Percentiles rank a stretch among this genome's conserved stretches.
phyloP scores from a whole-genome alignment of 2,888 invertebrate species.

The Sarcophaga subvicina region DNA sequence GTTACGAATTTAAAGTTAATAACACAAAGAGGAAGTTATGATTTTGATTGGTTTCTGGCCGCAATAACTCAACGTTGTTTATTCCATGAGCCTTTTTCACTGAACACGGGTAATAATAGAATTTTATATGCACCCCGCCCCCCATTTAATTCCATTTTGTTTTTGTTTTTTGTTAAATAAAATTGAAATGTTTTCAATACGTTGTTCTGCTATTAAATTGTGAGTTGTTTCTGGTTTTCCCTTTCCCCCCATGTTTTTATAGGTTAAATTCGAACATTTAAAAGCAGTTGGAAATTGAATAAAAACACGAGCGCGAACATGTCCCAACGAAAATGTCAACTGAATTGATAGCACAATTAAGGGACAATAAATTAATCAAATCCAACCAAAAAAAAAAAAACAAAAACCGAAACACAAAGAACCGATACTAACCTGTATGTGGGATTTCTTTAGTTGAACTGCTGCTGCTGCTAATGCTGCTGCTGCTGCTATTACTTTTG shows the following conservation, averaged over 20 bases:
- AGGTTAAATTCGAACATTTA: slow-evolving; percentile 8
- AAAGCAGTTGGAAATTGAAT: too few relatives aligned
- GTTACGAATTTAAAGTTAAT: too few relatives aligned
- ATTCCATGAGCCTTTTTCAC: too few relatives aligned
- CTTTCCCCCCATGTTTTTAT: background rate
- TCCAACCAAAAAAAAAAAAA: slow-evolving; percentile 21
- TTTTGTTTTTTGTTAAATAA: slow-evolving; percentile 3
- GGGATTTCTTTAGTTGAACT: background rate
- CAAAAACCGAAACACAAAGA: background rate
- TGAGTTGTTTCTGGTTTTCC: background rate
- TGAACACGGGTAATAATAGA: too few relatives aligned
- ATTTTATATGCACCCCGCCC: too few relatives aligned
- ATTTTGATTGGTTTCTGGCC: too few relatives aligned
- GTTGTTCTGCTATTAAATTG: background rate
- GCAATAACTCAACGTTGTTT: too few relatives aligned
- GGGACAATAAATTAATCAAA: slow-evolving; percentile 49
- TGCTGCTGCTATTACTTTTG: background rate
- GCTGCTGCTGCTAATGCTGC: background rate
- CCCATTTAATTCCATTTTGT: background rate
- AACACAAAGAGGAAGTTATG: too few relatives aligned
- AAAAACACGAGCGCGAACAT: background rate
- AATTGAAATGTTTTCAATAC: background rate
- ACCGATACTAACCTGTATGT: background rate
- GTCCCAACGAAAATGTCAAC: background rate
- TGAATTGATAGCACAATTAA: slow-evolving; percentile 50